phyloP scores from a whole-genome alignment of 2,113 vertebrate species.

The Pelusios castaneus region DNA sequence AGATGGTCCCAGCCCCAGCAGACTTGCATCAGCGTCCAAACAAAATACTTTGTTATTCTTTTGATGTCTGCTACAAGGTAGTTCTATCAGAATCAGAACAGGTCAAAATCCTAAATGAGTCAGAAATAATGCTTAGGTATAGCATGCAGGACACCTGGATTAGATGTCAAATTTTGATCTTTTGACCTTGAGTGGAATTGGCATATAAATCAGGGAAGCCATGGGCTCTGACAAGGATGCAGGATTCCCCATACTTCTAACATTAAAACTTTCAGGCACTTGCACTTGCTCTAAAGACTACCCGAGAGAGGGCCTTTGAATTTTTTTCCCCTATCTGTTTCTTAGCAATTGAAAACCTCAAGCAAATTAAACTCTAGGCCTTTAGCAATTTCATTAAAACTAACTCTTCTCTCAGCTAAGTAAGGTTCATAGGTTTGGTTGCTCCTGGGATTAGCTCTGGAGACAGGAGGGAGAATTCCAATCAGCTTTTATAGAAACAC shows the following conservation, averaged over 20 bases:
- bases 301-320: neutral
- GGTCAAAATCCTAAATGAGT: too few species aligned
- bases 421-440: neutral
- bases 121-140: too few species aligned
- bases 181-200: too few species aligned
- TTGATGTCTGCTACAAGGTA: too few species aligned
- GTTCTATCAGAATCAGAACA: too few species aligned
- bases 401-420: neutral
- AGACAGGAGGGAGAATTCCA: neutral
- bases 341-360: neutral
- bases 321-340: neutral
- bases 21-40: too few species aligned
- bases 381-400: neutral
- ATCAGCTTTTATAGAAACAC: neutral
- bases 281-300: neutral
- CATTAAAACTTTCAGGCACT: neutral
- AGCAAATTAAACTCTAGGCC: neutral
- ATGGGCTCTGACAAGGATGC: too few species aligned
- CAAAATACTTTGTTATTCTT: too few species aligned
- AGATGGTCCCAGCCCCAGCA: too few species aligned
- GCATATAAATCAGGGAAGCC: too few species aligned
- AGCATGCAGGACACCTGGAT: too few species aligned
- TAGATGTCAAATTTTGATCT: too few species aligned
- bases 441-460: neutral
- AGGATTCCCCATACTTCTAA: neutral